These are phyloP conservation scores for Lindbergichthys nudifrons DNA, from an alignment of 2,797 vertebrate species.

Conservation along the genomic window DNA sequence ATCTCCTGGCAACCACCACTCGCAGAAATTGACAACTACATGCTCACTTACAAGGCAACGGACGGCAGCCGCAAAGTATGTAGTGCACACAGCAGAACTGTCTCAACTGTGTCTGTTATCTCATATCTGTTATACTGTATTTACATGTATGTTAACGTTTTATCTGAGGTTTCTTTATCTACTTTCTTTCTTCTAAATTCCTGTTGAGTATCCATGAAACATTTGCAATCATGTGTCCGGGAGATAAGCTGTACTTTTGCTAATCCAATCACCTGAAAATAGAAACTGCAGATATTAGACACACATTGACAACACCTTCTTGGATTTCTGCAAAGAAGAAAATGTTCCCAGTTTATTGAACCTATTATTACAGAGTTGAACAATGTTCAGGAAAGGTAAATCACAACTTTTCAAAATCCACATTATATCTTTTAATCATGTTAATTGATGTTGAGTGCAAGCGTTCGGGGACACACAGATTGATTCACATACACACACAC, in stretches of 20 bases:
- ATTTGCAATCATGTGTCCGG: constrained; percentile 11
- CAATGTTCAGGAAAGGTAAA: constrained; percentile 18
- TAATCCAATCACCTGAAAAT: constrained; percentile 41
- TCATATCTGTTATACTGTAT: not conserved
- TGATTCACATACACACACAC: no score
- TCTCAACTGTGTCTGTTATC: not conserved
- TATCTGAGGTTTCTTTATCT: constrained; percentile 27
- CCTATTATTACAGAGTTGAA: constrained; percentile 6
- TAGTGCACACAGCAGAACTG: not conserved
- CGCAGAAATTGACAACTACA: constrained; percentile 94
- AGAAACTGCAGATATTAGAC: constrained; percentile 27
- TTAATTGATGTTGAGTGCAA: constrained; percentile 25
- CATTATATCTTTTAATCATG: constrained; percentile 44
- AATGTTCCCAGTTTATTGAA: constrained; percentile 31
- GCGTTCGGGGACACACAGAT: constrained; percentile 4
- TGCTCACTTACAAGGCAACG: constrained; percentile 92
- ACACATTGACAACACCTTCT: constrained; percentile 13
- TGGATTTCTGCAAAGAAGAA: constrained; percentile 12
- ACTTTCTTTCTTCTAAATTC: not conserved
- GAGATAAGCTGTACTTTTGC: constrained; percentile 29
- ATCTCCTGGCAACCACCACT: constrained; percentile 95
- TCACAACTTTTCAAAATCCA: constrained; percentile 37
- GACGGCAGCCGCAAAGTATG: constrained; percentile 93
- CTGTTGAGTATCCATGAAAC: constrained; percentile 1
- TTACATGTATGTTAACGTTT: constrained; percentile 12